Evolutionary conservation across 2,113 vertebrate species (phyloP), one percentile per base, ranked within the genome.

Genomic region (Casuarius casuarius): DNA sequence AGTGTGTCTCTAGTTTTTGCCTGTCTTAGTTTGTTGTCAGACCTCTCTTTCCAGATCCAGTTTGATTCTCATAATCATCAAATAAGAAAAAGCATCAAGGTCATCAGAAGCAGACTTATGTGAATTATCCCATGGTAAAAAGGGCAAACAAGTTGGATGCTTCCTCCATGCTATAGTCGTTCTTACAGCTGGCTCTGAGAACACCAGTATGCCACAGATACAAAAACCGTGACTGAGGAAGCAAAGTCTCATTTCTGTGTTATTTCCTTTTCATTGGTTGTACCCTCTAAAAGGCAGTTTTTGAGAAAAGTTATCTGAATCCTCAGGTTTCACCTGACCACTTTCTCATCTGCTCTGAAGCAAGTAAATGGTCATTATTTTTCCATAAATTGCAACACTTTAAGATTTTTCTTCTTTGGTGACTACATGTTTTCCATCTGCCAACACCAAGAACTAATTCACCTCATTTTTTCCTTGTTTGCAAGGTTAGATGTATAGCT

Each of bases 371-470:
- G 20, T 10, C 7, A 4, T 58, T 12, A 83, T 92, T 70, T 93
- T 25, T 48, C 10, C 12, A 13, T 3, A 31, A 4, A 0, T 49
- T 44, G 2, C 12, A 58, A 66, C 0, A 0, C 22, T 61, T 85
- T 33, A 46, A 85, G 35, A 18, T 48, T 9, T 87, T 84, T 3
- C 4, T 46, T 49, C 31, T 83, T 26, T 73, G 33, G 10, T 44
- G 18, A 76, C 15, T 70, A 14, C 14, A 9, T 1, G 5, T 90
- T 85, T 90, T 88, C 15, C 7, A 44, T 35, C 16, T 26, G 8
- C 14, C 19, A 85, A 15, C 11, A 68, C 4, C 12, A 73, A 28
- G 42, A 94, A 38, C 10, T 85, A 66, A 84, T 42, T 13, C 21
- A 68, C 61, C 10, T 2, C 29, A 17, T 35, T 72, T 49, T 54